A percentile compares a stretch with the other conserved stretches of the same genome.
Evolutionary conservation across 1,140 invertebrate genomes (phyloP).

Genomic region (Maniola jurtina): DNA sequence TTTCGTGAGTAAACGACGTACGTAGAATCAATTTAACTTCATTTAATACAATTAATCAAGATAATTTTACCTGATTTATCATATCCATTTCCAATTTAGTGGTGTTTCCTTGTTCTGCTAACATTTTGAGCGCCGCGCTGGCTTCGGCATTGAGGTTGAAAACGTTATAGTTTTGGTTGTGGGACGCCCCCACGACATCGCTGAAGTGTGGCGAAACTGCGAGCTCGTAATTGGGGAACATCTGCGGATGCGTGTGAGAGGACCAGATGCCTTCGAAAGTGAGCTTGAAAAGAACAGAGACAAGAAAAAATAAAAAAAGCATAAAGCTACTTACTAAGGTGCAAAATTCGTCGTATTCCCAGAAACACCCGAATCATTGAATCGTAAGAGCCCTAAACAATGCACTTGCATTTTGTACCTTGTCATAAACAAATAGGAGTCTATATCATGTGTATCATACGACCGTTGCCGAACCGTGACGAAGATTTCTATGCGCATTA

Average conservation of each 20-base stretch:
- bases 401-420: no score
- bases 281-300: slow-evolving; percentile 76
- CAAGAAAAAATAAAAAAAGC: background rate
- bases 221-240: slow-evolving; percentile 92
- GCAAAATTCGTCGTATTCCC: no score
- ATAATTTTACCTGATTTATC: slow-evolving; percentile 5
- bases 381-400: no score
- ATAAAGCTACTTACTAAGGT: no score
- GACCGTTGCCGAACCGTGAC: no score
- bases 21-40: no score
- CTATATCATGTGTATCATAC: no score
- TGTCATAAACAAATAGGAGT: no score
- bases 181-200: slow-evolving; percentile 98
- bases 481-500: no score
- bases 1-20: no score
- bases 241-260: slow-evolving; percentile 96
- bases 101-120: slow-evolving; percentile 96
- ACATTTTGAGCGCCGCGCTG: slow-evolving; percentile 92
- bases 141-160: slow-evolving; percentile 93
- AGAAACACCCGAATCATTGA: no score
- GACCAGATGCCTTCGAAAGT: slow-evolving; percentile 99
- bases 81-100: slow-evolving; percentile 95
- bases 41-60: background rate
- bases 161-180: slow-evolving; percentile 91
- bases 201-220: slow-evolving; percentile 95